Evolutionary conservation across 1,140 invertebrate species (phyloP).

Genomic region (Microplitis demolitor): DNA sequence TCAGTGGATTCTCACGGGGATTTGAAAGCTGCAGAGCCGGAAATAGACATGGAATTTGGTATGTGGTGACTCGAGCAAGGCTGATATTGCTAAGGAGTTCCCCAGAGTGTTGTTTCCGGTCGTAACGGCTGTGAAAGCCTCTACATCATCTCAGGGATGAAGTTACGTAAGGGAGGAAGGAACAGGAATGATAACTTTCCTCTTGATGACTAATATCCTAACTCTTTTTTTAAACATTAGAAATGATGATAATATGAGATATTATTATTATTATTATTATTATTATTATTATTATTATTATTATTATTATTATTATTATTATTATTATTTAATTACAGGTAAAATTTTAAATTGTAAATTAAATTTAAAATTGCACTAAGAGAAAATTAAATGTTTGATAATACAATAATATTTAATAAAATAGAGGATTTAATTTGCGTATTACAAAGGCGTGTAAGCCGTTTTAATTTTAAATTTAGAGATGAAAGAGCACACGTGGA

Average conservation of each 20-base stretch:
- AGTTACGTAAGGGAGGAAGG: slow-evolving; percentile 9
- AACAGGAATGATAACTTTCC: not conserved
- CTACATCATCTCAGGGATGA: slow-evolving; percentile 34
- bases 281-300: too few species aligned
- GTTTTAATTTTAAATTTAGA: not conserved
- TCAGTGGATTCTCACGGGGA: slow-evolving; percentile 11
- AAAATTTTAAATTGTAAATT: too few species aligned
- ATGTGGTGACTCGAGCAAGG: slow-evolving; percentile 37
- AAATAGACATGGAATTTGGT: slow-evolving; percentile 41
- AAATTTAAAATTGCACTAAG: too few species aligned
- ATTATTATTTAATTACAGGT: too few species aligned
- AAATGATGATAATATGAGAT: too few species aligned
- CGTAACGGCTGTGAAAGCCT: slow-evolving; percentile 20
- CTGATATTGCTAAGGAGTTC: slow-evolving; percentile 45
- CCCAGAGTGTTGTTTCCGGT: slow-evolving; percentile 40
- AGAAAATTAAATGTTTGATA: too few species aligned
- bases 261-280: too few species aligned
- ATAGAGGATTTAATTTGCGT: too few species aligned
- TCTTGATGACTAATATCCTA: not conserved
- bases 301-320: too few species aligned
- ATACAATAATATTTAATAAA: too few species aligned
- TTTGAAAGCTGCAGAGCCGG: slow-evolving; percentile 8
- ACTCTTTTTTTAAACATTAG: not conserved
- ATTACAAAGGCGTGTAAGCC: too few species aligned
- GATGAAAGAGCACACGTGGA: not conserved